A percentile compares a stretch with the other conserved stretches of the same genome.
phyloP scores from a whole-genome alignment of 1,140 invertebrate genomes.

The Drosophila athabasca region DNA sequence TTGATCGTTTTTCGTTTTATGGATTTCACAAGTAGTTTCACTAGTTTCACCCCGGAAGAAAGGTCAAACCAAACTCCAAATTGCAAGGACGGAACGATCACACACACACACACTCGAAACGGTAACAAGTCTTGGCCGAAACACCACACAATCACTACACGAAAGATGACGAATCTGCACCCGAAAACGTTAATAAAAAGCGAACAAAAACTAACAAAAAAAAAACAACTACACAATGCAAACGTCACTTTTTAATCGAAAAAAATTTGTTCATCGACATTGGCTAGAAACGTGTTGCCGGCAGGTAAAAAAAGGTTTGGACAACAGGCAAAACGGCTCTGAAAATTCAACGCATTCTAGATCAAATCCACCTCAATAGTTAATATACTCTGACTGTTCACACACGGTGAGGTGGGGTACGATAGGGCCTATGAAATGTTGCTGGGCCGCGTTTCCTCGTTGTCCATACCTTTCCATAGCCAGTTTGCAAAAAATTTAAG shows the following conservation, averaged over 20 bases:
- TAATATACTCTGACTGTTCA: too few relatives aligned
- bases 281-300: too few relatives aligned
- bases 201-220: slow-evolving; percentile 25
- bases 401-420: too few relatives aligned
- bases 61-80: slow-evolving; percentile 50
- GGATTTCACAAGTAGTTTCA: slow-evolving; percentile 1
- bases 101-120: background rate
- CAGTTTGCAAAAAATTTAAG: too few relatives aligned
- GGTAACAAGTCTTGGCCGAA: background rate
- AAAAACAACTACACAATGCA: slow-evolving; percentile 8
- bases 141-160: background rate
- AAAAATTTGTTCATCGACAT: too few relatives aligned
- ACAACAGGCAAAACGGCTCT: too few relatives aligned
- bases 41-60: slow-evolving; percentile 19
- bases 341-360: too few relatives aligned
- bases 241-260: background rate
- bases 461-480: too few relatives aligned
- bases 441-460: too few relatives aligned
- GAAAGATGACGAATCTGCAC: slow-evolving; percentile 12
- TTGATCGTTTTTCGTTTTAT: background rate
- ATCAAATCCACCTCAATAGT: too few relatives aligned
- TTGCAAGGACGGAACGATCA: background rate
- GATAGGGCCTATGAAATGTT: too few relatives aligned
- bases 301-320: too few relatives aligned
- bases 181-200: slow-evolving; percentile 24